Base-by-base conservation (phyloP, 92 coral and sea anemone genomes). In the Zoanthus sansibaricus region DNA sequence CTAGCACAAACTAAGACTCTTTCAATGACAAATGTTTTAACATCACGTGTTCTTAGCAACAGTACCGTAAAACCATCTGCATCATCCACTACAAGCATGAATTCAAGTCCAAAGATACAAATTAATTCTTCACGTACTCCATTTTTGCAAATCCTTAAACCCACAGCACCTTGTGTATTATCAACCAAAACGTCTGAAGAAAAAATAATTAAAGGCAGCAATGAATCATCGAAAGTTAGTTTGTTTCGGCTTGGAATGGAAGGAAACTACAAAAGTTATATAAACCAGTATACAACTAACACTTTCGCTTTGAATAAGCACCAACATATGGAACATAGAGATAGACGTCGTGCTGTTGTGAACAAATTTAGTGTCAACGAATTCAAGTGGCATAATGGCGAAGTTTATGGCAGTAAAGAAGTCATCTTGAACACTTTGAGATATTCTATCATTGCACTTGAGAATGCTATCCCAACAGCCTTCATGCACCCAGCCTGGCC, bases 401-500 rank as follows among this genome's bases (percentile, higher is more conserved):
- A 95, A 52, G 89, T 91, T 72, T 91, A 91, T 86, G 99, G 99
- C 33, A 91, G 89, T 68, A 95, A 92, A 77, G 97, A 93, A 10
- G 94, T 92, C 31, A 83, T 97, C 76, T 75, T 97, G 71, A 94
- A 95, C 87, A 93, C 98, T 67, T 80, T 97, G n/a, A 94, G 99
- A 11, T 95, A 94, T 72, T 93, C 99, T 42, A 86, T 97, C 18
- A 98, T 95, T 32, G 91, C 91, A 45, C 91, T 97, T 69, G 99
- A 97, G 89, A 95, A 93, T 77, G 89, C 91, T 51, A 88, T 97
- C n/a, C 97, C 99, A 16, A 71, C 97, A 3, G 89, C 99, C 18
- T 97, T 97, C 77, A 97, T 97, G 99, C 99, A 97, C 88, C 99
- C 99, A 47, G 88, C 89, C 6, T 97, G 99, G 99, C 98, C 99